A percentile compares a stretch with the other conserved stretches of the same genome.
Evolutionary conservation across 2,888 invertebrate species (phyloP).

Genomic region (Drosophila antonietae): DNA sequence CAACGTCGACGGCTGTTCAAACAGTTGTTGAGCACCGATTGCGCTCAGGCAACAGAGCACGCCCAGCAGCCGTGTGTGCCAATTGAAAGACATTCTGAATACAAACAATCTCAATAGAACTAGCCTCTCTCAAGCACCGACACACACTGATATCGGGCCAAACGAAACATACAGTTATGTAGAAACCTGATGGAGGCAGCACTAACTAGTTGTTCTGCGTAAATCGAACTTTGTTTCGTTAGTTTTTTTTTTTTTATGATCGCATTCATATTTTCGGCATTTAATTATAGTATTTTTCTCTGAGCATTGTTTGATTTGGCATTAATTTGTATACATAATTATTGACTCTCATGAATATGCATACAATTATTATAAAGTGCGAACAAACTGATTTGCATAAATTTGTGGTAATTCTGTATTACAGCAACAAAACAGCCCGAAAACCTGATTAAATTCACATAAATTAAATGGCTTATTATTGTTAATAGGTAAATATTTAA

Average conservation of each 20-base stretch:
- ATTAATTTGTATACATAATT: slow-evolving; percentile 48
- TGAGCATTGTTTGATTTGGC: slow-evolving; percentile 1
- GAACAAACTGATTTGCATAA: slow-evolving; percentile 68
- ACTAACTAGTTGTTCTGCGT: slow-evolving; percentile 23
- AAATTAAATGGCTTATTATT: slow-evolving; percentile 11
- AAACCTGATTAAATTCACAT: slow-evolving; percentile 38
- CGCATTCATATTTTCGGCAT: slow-evolving; percentile 6
- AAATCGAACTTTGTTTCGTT: slow-evolving; percentile 15
- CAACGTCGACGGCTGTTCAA: slow-evolving; percentile 56
- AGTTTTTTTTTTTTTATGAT: background rate
- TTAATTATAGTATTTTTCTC: slow-evolving; percentile 21
- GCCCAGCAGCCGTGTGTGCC: slow-evolving; percentile 41
- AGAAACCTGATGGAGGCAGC: slow-evolving; percentile 24
- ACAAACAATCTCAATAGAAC: slow-evolving; percentile 30
- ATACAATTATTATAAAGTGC: slow-evolving; percentile 69
- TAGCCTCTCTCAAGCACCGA: slow-evolving; percentile 23
- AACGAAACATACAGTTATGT: slow-evolving; percentile 23
- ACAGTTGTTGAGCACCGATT: slow-evolving; percentile 59
- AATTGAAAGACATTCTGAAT: slow-evolving; percentile 52
- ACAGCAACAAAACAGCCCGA: slow-evolving; percentile 17
- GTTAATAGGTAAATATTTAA: slow-evolving; percentile 11
- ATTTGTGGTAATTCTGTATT: slow-evolving; percentile 18
- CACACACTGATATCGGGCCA: slow-evolving; percentile 47
- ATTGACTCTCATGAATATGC: slow-evolving; percentile 66
- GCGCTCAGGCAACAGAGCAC: slow-evolving; percentile 26